Percentiles rank a stretch among this genome's conserved stretches.
Conservation (phyloP, 1,140 invertebrate genomes). For the Leptinotarsa lineolata region DNA sequence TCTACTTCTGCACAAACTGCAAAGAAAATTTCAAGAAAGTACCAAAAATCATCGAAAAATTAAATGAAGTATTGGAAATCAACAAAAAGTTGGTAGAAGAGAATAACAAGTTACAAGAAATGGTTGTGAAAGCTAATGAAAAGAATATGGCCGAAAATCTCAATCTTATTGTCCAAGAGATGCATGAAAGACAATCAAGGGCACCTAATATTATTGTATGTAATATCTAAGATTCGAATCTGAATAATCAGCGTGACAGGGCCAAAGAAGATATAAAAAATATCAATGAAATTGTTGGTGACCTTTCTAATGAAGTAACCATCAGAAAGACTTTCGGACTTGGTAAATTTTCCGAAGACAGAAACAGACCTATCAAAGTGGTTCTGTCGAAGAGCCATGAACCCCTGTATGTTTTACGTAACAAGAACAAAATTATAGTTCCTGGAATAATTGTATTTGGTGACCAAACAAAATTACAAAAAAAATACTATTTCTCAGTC, state of each 20-base stretch:
- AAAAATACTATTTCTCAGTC: neutral
- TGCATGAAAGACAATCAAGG: neutral
- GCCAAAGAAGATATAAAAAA: neutral
- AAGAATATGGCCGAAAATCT: neutral
- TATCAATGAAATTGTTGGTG: neutral
- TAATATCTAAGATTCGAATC: neutral
- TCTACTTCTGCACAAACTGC: no score
- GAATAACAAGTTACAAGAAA: no score
- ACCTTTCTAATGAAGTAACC: neutral
- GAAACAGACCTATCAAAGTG: neutral
- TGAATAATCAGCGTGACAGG: neutral
- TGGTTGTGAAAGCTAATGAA: neutral
- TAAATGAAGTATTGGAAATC: no score
- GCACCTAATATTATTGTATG: neutral
- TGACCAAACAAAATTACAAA: neutral
- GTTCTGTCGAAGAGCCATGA: neutral
- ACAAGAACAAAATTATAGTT: neutral
- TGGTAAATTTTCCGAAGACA: neutral
- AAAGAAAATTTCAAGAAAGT: no score
- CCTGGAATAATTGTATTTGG: neutral
- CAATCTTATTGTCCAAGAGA: neutral
- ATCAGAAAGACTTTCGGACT: neutral
- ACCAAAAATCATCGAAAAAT: no score
- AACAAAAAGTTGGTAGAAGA: no score
- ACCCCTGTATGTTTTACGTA: neutral